These are phyloP conservation scores for Mactromeris polynyma DNA, from an alignment of 2,888 invertebrate genomes.

Conservation along the genomic window DNA sequence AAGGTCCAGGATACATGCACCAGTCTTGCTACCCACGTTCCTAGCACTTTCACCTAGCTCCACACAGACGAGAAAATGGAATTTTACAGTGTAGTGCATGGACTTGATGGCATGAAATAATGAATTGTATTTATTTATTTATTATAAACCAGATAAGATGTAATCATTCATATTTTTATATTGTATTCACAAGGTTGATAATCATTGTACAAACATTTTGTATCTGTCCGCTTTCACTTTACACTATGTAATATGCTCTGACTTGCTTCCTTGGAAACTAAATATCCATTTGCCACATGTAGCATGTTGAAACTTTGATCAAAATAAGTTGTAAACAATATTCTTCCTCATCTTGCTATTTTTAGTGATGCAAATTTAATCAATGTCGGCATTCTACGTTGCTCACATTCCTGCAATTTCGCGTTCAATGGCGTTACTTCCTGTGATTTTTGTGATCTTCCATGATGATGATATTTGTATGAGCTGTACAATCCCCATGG, in stretches of 20 bases:
- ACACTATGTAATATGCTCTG: background rate
- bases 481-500: too few species aligned
- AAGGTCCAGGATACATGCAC: too few species aligned
- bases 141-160: background rate
- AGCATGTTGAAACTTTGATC: background rate
- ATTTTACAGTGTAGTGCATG: too few species aligned
- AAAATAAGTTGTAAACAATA: background rate
- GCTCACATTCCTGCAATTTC: too few species aligned
- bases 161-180: constrained; percentile 10
- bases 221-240: background rate
- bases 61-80: too few species aligned
- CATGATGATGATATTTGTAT: too few species aligned
- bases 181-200: background rate
- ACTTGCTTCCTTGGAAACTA: background rate
- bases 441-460: too few species aligned
- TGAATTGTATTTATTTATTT: background rate
- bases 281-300: background rate
- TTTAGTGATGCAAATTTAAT: too few species aligned
- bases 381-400: background rate
- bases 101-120: background rate
- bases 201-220: background rate
- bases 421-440: too few species aligned
- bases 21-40: too few species aligned
- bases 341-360: background rate
- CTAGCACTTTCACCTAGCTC: too few species aligned